These are phyloP conservation scores for Helicolenus hilgendorfi DNA, from an alignment of 2,797 vertebrate species.

Conservation along the genomic window DNA sequence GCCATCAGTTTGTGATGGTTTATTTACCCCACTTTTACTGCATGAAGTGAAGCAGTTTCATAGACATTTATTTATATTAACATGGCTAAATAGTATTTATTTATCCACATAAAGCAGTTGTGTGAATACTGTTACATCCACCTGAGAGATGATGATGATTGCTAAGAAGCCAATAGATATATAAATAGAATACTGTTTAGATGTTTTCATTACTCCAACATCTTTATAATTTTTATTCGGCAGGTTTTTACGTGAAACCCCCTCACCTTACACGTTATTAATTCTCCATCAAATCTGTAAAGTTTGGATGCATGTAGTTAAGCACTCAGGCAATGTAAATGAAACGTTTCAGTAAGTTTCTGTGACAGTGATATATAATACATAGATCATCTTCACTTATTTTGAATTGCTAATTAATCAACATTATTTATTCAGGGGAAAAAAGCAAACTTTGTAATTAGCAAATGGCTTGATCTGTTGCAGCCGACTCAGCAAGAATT, in stretches of 20 bases:
- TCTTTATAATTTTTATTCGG: slow-evolving; percentile 49
- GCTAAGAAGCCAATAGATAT: neutral
- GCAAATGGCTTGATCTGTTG: slow-evolving; percentile 81
- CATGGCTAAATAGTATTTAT: neutral
- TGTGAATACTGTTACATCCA: neutral
- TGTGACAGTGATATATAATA: slow-evolving; percentile 89
- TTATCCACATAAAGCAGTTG: neutral
- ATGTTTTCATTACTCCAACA: slow-evolving; percentile 17
- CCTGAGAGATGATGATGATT: slow-evolving; percentile 10
- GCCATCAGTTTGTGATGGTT: neutral
- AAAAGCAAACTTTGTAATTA: slow-evolving; percentile 88
- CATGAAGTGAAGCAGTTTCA: neutral
- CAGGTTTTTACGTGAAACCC: slow-evolving; percentile 62
- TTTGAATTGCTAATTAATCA: slow-evolving; percentile 92
- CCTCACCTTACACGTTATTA: slow-evolving; percentile 78
- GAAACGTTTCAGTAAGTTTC: slow-evolving; percentile 86
- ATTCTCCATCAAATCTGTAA: slow-evolving; percentile 80
- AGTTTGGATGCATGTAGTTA: slow-evolving; percentile 86
- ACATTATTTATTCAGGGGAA: slow-evolving; percentile 88
- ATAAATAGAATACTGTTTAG: neutral
- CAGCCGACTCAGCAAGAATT: slow-evolving; percentile 76
- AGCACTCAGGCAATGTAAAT: slow-evolving; percentile 84
- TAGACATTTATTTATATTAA: neutral
- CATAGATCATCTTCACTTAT: slow-evolving; percentile 90
- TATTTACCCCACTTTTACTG: neutral